Conservation (phyloP, 2,888 invertebrate genomes). For the Agrotis puta region DNA sequence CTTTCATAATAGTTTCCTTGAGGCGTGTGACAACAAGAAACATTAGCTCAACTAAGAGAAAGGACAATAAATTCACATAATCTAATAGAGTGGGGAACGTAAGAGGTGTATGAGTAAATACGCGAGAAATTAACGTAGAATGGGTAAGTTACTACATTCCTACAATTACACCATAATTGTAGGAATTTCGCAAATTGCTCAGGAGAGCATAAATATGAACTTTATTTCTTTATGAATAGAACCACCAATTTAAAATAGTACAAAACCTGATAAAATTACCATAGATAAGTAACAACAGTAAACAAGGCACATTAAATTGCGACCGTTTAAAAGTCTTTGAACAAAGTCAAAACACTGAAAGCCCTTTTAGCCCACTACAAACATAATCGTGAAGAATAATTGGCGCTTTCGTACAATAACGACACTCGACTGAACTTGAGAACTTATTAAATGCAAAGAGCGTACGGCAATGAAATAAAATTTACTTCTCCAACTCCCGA, state of each 20-base stretch:
- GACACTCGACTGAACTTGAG: slow-evolving; percentile 49
- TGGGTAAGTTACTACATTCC: slow-evolving; percentile 42
- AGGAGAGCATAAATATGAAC: slow-evolving; percentile 2
- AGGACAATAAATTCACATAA: slow-evolving; percentile 82
- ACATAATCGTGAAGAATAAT: slow-evolving; percentile 54
- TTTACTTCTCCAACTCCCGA: slow-evolving; percentile 39
- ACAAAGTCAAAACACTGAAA: slow-evolving; percentile 51
- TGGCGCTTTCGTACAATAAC: slow-evolving; percentile 53
- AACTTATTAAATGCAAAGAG: slow-evolving; percentile 54
- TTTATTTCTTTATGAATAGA: slow-evolving; percentile 9
- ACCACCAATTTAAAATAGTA: slow-evolving; percentile 22
- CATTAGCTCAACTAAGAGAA: slow-evolving; percentile 69
- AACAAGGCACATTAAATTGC: slow-evolving; percentile 43
- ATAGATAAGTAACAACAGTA: slow-evolving; percentile 39
- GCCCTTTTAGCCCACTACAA: slow-evolving; percentile 43
- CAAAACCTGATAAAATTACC: slow-evolving; percentile 31
- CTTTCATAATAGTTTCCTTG: slow-evolving; percentile 66
- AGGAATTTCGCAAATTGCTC: slow-evolving; percentile 19
- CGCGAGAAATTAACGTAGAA: slow-evolving; percentile 82
- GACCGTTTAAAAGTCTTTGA: slow-evolving; percentile 38
- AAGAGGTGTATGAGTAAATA: slow-evolving; percentile 81
- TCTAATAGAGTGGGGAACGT: slow-evolving; percentile 76
- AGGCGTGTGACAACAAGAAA: slow-evolving; percentile 69
- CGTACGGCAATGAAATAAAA: slow-evolving; percentile 58
- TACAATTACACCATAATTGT: slow-evolving; percentile 7